Conservation (phyloP, 2,888 invertebrate species). For the Parthenolecanium corni region DNA sequence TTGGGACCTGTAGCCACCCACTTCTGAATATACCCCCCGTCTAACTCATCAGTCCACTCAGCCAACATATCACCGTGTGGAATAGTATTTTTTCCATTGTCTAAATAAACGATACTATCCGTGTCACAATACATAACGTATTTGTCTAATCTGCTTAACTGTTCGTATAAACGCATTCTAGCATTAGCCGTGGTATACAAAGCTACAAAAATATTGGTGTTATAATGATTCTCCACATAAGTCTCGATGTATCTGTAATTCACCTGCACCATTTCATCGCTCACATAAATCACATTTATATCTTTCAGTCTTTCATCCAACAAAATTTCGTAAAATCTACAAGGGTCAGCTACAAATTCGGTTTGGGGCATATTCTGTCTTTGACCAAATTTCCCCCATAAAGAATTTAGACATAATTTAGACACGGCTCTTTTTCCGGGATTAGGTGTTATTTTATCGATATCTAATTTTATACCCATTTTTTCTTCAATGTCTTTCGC, state of each 20-base stretch:
- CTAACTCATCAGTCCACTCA: too few species aligned
- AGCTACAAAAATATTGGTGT: constrained; percentile 15
- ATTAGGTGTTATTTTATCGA: constrained; percentile 31
- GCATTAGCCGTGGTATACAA: constrained; percentile 13
- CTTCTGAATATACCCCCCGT: neutral
- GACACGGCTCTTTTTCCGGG: constrained; percentile 33
- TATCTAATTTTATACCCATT: constrained; percentile 32
- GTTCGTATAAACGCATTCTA: constrained; percentile 1
- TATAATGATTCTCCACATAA: constrained; percentile 9
- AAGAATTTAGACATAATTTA: constrained; percentile 33
- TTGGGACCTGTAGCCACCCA: neutral
- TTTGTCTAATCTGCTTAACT: constrained; percentile 1
- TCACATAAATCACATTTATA: constrained; percentile 10
- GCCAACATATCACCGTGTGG: too few species aligned
- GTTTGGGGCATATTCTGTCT: constrained; percentile 38
- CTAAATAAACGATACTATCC: too few species aligned
- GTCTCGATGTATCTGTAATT: constrained; percentile 14
- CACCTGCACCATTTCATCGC: constrained; percentile 4
- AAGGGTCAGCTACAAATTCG: constrained; percentile 33
- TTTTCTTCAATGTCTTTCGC: constrained; percentile 31
- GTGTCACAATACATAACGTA: constrained; percentile 2
- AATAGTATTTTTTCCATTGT: too few species aligned
- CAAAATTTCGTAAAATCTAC: too few species aligned
- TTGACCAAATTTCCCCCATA: too few species aligned
- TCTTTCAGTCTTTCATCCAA: constrained; percentile 1